These are phyloP conservation scores for Pelochelys cantorii DNA, from an alignment of 2,797 vertebrate genomes.

Conservation along the genomic window DNA sequence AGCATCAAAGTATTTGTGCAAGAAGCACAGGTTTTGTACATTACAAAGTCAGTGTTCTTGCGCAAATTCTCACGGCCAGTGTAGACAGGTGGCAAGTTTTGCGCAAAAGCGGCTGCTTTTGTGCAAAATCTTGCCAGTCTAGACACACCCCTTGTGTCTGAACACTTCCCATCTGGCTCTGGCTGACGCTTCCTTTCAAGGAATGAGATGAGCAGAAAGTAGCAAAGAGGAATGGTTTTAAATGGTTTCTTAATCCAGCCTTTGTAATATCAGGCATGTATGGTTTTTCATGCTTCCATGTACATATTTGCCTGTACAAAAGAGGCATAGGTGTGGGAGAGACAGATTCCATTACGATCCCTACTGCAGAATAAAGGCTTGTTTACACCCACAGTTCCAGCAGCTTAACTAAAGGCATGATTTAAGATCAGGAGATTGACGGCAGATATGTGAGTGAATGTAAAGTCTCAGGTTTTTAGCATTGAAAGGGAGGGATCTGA, in stretches of 20 bases:
- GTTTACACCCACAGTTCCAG: not conserved
- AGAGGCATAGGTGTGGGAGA: not conserved
- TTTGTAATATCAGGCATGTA: not conserved
- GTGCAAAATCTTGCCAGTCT: no score
- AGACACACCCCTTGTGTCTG: no score
- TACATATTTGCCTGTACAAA: not conserved
- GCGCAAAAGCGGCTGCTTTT: no score
- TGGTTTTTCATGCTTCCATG: not conserved
- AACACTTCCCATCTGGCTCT: slow-evolving; percentile 33
- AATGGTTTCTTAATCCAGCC: not conserved
- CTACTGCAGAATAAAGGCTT: not conserved
- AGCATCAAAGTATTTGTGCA: no score
- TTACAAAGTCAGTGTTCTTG: no score
- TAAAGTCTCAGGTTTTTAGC: not conserved
- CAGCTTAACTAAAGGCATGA: not conserved
- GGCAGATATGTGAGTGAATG: not conserved
- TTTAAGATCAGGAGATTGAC: not conserved
- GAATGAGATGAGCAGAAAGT: slow-evolving; percentile 3
- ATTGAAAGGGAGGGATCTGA: not conserved
- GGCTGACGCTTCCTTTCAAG: not conserved
- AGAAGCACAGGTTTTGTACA: no score
- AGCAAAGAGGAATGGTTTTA: not conserved
- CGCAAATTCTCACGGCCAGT: no score
- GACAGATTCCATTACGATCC: not conserved
- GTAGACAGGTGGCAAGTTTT: no score